Evolutionary conservation across 2,888 invertebrate species (phyloP).

Genomic region (Hemaris fuciformis): DNA sequence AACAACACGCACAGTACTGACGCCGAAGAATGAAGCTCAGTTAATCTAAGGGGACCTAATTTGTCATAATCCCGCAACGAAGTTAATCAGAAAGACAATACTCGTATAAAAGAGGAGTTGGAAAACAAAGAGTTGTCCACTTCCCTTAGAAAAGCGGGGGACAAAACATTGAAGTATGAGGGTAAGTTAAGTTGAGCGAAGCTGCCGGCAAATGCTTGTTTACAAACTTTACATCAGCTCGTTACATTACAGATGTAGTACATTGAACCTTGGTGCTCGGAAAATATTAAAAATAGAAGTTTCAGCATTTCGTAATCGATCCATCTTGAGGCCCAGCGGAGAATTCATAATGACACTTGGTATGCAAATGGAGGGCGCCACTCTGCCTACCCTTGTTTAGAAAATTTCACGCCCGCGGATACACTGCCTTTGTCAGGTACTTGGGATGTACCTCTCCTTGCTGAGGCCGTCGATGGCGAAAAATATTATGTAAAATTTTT

Average conservation of each 20-base stretch:
- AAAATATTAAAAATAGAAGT: conserved; percentile 21
- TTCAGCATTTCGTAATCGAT: conserved; percentile 57
- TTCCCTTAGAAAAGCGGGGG: no score
- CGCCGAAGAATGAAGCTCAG: no score
- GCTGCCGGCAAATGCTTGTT: no score
- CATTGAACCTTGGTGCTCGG: conserved; percentile 16
- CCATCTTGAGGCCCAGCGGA: conserved; percentile 39
- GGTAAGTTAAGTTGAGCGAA: no score
- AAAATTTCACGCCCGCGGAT: neutral
- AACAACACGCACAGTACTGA: no score
- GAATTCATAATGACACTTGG: conserved; percentile 64
- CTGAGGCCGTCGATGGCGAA: neutral
- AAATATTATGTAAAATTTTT: no score
- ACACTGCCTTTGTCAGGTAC: neutral
- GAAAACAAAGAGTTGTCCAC: no score
- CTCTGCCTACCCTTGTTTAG: conserved; percentile 17
- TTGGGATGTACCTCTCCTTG: neutral
- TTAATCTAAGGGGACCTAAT: no score
- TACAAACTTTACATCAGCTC: neutral
- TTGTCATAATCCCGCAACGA: no score
- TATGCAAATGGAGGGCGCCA: conserved; percentile 51
- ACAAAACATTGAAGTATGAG: no score
- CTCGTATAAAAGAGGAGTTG: no score
- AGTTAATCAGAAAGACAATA: no score
- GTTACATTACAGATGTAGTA: neutral